Evolutionary conservation across 2,113 vertebrate species (phyloP).

Genomic region (Lagopus muta): DNA sequence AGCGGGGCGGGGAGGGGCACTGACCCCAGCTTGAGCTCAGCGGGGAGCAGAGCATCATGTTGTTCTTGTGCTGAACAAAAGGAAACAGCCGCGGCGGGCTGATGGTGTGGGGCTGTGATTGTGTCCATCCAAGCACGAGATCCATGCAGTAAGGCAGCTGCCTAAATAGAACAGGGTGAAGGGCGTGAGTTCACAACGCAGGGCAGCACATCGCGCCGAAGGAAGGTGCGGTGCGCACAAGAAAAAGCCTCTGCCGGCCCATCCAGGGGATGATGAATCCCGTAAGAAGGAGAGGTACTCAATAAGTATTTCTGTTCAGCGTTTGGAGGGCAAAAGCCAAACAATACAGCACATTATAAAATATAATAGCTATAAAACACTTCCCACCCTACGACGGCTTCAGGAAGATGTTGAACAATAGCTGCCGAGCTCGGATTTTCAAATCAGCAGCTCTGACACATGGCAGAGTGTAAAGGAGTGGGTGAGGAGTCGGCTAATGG

Average conservation of each 20-base stretch:
- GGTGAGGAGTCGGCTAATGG: slow-evolving; percentile 4
- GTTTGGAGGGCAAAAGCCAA: slow-evolving; percentile 26
- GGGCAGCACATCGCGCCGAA: not conserved
- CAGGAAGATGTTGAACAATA: slow-evolving; percentile 60
- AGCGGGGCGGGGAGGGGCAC: not conserved
- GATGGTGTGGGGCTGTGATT: not conserved
- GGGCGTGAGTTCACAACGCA: not conserved
- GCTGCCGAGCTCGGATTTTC: not conserved
- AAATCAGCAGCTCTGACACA: slow-evolving; percentile 33
- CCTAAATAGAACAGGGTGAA: not conserved
- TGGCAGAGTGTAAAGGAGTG: fast-evolving
- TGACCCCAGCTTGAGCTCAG: not conserved
- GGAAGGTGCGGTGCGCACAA: not conserved
- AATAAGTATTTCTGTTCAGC: not conserved
- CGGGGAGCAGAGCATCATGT: not conserved
- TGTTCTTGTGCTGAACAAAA: not conserved
- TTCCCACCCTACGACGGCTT: not conserved
- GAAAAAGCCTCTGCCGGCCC: not conserved
- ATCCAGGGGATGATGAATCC: slow-evolving; percentile 1
- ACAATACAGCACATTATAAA: not conserved
- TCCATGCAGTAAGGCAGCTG: not conserved
- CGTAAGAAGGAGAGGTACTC: not conserved
- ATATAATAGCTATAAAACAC: not conserved
- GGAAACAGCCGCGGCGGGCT: not conserved
- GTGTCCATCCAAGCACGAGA: not conserved